Base-by-base conservation (phyloP, 2,888 invertebrate genomes). In the Ophonus ardosiacus region DNA sequence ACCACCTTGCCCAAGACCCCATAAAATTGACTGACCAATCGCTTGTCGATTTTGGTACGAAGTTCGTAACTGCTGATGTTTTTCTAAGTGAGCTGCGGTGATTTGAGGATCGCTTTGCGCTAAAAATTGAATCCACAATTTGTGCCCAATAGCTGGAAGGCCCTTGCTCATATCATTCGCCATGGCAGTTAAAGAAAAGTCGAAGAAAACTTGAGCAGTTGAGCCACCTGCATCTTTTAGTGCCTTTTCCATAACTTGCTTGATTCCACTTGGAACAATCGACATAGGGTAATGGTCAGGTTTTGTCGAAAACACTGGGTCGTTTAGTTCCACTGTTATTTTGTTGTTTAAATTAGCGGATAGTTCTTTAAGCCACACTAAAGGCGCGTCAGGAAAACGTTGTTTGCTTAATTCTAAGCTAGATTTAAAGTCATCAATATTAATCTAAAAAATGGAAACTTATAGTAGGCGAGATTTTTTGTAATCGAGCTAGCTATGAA, bases 1-100 rank as follows among this genome's bases (percentile, higher is more conserved):
- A 0, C 96, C 96, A 8, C 94, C 95, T 89, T 96, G 96, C 0
- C 95, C 95, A n/a, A 96, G 92, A 0, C 94, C 94, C 96, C 96
- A 96, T 0, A 96, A 91, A 61, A 96, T 92, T 0, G 96, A 94
- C 43, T 95, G 91, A 0, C 96, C 96, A 86, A 96, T 94, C 0
- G 94, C 93, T 85, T 95, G 95, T 79, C 96, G 92, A 89, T 96
- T 96, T 88, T 96, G 96, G 89, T 96, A 96, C 0, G 96, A 96
- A 88, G 94, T 95, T 56, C 94, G 92, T 17, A 96, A 90, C 85
- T 92, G 93, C 3, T 93, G 92, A 86, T 94, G 93, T 90, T 96
- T 96, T 10, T 93, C 91, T 87, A 95, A 90, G 86, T 94, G 95
- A 0, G 92, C 91, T 0, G 92, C 89, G 79, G 94, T 94, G 87